Base-by-base conservation (phyloP, 1,140 invertebrate genomes). In the Callitettix versicolor region DNA sequence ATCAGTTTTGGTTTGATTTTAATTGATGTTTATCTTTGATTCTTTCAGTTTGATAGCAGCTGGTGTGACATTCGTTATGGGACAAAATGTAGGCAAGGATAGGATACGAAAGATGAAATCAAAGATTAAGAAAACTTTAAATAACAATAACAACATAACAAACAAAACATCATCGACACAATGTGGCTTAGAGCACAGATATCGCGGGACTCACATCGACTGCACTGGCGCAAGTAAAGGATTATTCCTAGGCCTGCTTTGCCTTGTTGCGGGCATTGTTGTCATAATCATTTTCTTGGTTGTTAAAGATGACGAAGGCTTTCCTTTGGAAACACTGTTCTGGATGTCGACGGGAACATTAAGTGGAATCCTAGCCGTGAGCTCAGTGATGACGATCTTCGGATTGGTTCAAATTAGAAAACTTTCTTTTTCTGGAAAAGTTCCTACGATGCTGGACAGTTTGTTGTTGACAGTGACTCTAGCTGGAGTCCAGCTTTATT, bases 211-310 rank as follows among this genome's bases (percentile, higher is more conserved):
- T 21, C 59, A 56, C 17, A 67, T 77, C 1, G 78, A 79, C 41
- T 81, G 79, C 60, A 72, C 73, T 14, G 72, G 73, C 2, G 75
- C 77, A 6, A 77, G 75, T 62, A 79, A 79, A 62, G 80, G 80
- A 2, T 67, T 82, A 2, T 80, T 81, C 55, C 64, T 81, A 0
- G 80, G 80, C 0, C 70, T 82, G 2, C 67, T 82, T 0, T 75
- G 77, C 44, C 71, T 82, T 57, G 78, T 80, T 0, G 71, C 74
- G 3, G 75, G 76, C 0, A 76, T 81, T 21, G 77, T 82, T 2
- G 75, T 80, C 4, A 71, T 81, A 9, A 73, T 81, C n/a, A 78
- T 81, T 15, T 81, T 80, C 62, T 72, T 80, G 26, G 79, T 81
- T 5, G 77, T 81, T 33, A 75, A 77, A 42, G 76, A 78, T 41